Conservation (phyloP, 2,797 vertebrate genomes). For the Xyrichtys novacula region DNA sequence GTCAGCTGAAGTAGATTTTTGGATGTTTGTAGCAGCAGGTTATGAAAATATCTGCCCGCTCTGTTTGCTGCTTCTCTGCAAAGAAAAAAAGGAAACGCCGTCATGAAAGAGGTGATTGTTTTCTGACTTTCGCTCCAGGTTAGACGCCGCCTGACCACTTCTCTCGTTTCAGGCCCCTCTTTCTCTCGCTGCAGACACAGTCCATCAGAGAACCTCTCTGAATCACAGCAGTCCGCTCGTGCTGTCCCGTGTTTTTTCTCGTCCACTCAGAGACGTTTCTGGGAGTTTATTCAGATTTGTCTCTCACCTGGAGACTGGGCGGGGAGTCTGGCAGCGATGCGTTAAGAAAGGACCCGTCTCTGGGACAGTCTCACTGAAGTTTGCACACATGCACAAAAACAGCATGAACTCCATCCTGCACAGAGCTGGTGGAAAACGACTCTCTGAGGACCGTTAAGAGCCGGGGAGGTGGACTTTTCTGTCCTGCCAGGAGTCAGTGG, state of each 20-base stretch:
- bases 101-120: constrained; percentile 78
- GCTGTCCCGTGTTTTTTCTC: constrained; percentile 31
- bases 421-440: constrained; percentile 50
- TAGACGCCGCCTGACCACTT: constrained; percentile 56
- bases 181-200: constrained; percentile 45
- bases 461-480: constrained; percentile 50
- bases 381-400: not conserved
- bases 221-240: constrained; percentile 47
- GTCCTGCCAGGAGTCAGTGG: constrained; percentile 51
- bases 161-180: constrained; percentile 67
- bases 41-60: constrained; percentile 28
- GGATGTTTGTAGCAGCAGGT: constrained; percentile 8
- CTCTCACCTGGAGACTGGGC: constrained; percentile 65
- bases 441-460: constrained; percentile 52
- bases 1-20: constrained; percentile 1
- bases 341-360: constrained; percentile 12
- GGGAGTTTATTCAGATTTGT: too few species aligned
- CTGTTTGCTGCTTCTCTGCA: constrained; percentile 30
- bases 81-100: constrained; percentile 25
- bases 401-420: constrained; percentile 23
- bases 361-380: not conserved
- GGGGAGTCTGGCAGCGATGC: constrained; percentile 57
- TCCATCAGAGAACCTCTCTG: constrained; percentile 42
- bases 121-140: constrained; percentile 75
- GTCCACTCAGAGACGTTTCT: not conserved